Evolutionary conservation across 2,797 vertebrate species (phyloP), one percentile per base, ranked within the genome.

Genomic region (Scleropages formosus): DNA sequence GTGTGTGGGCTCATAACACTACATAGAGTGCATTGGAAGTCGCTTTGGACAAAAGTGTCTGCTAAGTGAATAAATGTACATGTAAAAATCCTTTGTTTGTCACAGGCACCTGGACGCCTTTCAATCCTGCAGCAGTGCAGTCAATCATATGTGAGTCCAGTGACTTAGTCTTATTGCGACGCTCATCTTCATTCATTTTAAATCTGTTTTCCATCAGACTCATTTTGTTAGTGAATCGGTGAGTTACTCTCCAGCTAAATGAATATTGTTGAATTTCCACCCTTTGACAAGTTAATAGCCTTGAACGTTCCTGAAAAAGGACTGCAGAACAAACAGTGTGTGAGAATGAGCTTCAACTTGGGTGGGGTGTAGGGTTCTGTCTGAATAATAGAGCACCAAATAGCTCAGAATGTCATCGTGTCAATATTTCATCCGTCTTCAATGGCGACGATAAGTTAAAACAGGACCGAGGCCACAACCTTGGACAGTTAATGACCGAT

Each of bases 71-170:
- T n/a, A n/a, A n/a, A n/a, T n/a, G n/a, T n/a, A n/a, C n/a, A n/a
- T n/a, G n/a, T n/a, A n/a, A n/a, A n/a, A n/a, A n/a, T n/a, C 22
- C 20, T 78, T 10, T 84, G 64, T 87, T 79, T 81, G 0, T 90
- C 89, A 63, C 89, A 99, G 97, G 97, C 76, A 99, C 97, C 0
- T 99, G 97, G 97, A 98, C 95, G 77, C 96, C 96, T 0, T 99
- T 99, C 87, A 99, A 99, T 82, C 97, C 97, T 18, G 94, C 95
- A 85, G 99, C 97, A 0, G 95, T 99, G 72, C 92, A 94, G 79
- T 95, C 96, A 22, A 96, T 99, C 83, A 95, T 98, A 80, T 96
- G 97, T 99, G 86, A 98, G 95, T 88, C 22, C 39, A 24, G 39
- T 6, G n/a, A 8, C 20, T 69, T 13, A n/a, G 39, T 11, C 8